Evolutionary conservation across 1,140 invertebrate genomes (phyloP), one percentile per base, ranked within the genome.

Genomic region (Drosophila pectinifera): DNA sequence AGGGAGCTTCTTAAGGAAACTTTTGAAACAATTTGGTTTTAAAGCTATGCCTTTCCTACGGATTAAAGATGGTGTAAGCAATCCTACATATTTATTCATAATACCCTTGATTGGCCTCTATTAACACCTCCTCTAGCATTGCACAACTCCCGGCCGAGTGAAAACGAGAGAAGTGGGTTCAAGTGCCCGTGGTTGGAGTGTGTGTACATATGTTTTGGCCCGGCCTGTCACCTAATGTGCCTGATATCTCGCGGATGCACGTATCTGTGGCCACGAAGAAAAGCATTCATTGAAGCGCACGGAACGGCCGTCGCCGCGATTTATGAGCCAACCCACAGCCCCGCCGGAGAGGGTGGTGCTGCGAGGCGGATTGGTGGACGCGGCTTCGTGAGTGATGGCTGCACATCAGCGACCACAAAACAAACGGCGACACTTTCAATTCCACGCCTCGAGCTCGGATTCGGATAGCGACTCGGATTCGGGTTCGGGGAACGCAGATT

Each of bases 341-440:
- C 48, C 34, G 38, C 34, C 39, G 38, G 46, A 26, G 45, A 22
- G 13, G 59, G 26, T 34, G 16, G 18, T 45, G 13, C 0, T 51
- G 36, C 28, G 22, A 31, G 16, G 38, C 14, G 28, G 34, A 11
- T 13, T 20, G 8, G 20, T 20, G 58, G 16, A 5, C 4, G 51
- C 22, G 55, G 38, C n/a, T 57, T 39, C 22, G 46, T 77, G 67
- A 73, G 56, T 77, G 80, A 85, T 84, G 73, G 81, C 68, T 84
- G 77, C 77, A 85, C 81, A 80, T 84, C 81, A 85, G 43, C 62
- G 68, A 64, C 78, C 63, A 62, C 65, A 58, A 72, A 59, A 53
- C 72, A 65, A 57, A 75, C 65, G 77, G 81, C 68, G 81, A 85
- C 81, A 86, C 81, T 85, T 85, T 84, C 78, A 84, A 84, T 84